Evolutionary conservation across 2,113 vertebrate genomes (phyloP).

Genomic region (Cyanoderma ruficeps): DNA sequence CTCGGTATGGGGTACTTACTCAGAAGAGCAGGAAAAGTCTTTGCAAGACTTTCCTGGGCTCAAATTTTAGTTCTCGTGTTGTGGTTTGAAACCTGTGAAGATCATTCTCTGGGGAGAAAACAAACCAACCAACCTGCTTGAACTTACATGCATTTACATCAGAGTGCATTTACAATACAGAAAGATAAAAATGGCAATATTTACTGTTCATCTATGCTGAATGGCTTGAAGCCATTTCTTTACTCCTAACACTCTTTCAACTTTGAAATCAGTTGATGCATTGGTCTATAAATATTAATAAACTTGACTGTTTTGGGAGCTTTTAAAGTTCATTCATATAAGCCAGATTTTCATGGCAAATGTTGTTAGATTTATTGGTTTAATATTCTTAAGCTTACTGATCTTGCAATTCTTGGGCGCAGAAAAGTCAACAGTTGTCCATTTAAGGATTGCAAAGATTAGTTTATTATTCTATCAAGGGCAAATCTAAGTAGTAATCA

Average conservation of each 20-base stretch:
- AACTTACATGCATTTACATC: constrained; percentile 35
- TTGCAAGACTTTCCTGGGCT: background rate
- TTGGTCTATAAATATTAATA: constrained; percentile 42
- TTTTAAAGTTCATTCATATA: background rate
- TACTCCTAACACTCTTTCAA: constrained; percentile 14
- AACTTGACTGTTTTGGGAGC: background rate
- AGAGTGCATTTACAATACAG: constrained; percentile 15
- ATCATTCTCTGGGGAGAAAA: constrained; percentile 23
- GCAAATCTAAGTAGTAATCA: background rate
- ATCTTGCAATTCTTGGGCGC: background rate
- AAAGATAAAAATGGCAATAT: constrained; percentile 51
- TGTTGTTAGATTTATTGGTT: background rate
- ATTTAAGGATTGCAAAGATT: background rate
- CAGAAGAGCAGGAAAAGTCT: background rate
- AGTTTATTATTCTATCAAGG: constrained; percentile 24
- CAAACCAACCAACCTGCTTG: constrained; percentile 6
- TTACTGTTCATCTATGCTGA: constrained; percentile 40
- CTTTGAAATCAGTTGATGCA: constrained; percentile 16
- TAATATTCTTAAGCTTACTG: background rate
- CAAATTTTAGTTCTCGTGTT: constrained; percentile 29
- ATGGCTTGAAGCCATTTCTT: constrained; percentile 42
- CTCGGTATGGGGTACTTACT: constrained; percentile 16
- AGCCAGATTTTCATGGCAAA: background rate
- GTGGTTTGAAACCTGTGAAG: constrained; percentile 66
- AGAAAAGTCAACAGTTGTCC: background rate